Evolutionary conservation across 92 coral and sea anemone genomes (phyloP), one percentile per base, ranked within the genome.

Genomic region (Zoanthus solanderi): DNA sequence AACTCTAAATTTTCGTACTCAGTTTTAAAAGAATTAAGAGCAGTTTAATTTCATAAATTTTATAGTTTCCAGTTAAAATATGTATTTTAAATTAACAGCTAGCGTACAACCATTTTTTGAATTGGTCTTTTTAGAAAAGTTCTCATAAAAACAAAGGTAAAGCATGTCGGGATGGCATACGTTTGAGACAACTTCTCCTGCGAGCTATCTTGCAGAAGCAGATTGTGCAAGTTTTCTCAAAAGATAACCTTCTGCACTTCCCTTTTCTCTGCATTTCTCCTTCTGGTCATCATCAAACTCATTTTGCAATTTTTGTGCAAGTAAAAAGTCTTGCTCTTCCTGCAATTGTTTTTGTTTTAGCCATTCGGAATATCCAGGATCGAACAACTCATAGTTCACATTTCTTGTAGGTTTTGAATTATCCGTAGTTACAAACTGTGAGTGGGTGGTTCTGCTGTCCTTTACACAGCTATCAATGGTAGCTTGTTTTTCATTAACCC

Each of bases 281-380:
- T 30, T 65, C 63, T 57, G 84, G 42, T 90, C 93, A 29, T 89
- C 76, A 76, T 96, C 94, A 89, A 93, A 92, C 66, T 95, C 87
- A 75, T 93, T 75, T 88, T 96, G 99, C 28, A 96, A 71, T 87
- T 90, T 92, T 88, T 91, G 18, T 8, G 99, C 99, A 69, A 96
- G 46, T 68, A 87, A 84, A 85, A 87, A 88, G 84, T 96, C 99
- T 50, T 88, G 83, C 5, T 92, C 83, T 80, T 94, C 94, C 85
- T 91, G 96, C 34, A 83, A 76, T 56, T 83, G 87, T 45, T 85
- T 78, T 67, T 81, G 85, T 9, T 28, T 81, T 18, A 81, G 23
- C 85, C 85, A 81, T 18, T 67, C 85, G 0, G 47, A 18, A 63
- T 66, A 81, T 4, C 63, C 85, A 45, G 85, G 85, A 81, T 66